These are phyloP conservation scores for Lymantria dispar DNA, from an alignment of 2,888 invertebrate species.

Conservation along the genomic window DNA sequence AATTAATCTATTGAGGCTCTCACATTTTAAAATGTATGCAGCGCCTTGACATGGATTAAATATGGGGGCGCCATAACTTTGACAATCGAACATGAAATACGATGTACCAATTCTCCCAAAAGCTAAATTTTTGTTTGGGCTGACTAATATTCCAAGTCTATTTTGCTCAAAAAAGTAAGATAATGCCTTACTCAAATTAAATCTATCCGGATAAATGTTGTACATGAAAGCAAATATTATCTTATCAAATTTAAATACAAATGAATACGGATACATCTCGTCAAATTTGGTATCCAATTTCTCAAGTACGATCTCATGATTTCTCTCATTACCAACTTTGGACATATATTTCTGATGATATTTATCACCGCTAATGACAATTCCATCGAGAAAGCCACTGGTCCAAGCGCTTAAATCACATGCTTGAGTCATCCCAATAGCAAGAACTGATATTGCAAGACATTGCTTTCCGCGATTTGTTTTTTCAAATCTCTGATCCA, in stretches of 20 bases:
- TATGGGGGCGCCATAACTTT: conserved; percentile 83
- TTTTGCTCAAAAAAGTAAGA: conserved; percentile 82
- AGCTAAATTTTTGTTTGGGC: conserved; percentile 76
- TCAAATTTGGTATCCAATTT: conserved; percentile 80
- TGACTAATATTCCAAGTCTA: conserved; percentile 78
- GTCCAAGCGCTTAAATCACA: conserved; percentile 85
- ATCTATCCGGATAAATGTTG: conserved; percentile 75
- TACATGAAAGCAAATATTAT: conserved; percentile 85
- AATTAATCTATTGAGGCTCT: conserved; percentile 82
- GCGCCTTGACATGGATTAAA: conserved; percentile 82
- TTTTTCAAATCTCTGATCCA: conserved; percentile 78
- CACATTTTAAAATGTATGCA: conserved; percentile 83
- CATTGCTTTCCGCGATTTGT: conserved; percentile 84
- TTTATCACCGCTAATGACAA: conserved; percentile 81
- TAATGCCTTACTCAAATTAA: conserved; percentile 85
- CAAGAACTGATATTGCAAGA: conserved; percentile 82
- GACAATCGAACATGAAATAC: conserved; percentile 87
- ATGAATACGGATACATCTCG: conserved; percentile 81
- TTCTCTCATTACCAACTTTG: conserved; percentile 61
- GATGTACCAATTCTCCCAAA: conserved; percentile 78
- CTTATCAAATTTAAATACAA: conserved; percentile 80
- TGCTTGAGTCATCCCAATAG: conserved; percentile 81
- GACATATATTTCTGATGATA: conserved; percentile 79
- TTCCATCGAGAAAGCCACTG: conserved; percentile 82
- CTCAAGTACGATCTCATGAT: conserved; percentile 82